phyloP scores from a whole-genome alignment of 2,888 invertebrate genomes.

The Achlya flavicornis region DNA sequence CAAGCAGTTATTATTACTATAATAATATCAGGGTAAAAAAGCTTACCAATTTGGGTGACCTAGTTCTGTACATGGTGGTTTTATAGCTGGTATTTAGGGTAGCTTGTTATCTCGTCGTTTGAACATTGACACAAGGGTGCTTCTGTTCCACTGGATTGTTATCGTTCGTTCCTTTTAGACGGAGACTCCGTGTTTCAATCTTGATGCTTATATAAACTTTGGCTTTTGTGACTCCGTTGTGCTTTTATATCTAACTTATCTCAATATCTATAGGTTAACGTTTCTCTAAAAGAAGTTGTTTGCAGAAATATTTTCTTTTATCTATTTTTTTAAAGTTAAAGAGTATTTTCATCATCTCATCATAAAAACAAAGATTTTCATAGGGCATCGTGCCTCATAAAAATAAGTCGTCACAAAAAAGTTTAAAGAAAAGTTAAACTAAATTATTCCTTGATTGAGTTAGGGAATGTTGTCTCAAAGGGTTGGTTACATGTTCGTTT shows the following conservation, averaged over 20 bases:
- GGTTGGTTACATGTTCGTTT: no score
- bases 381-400: no score
- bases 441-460: no score
- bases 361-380: no score
- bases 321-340: no score
- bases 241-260: not conserved
- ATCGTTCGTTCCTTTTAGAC: conserved; percentile 27
- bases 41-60: conserved; percentile 2
- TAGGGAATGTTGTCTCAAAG: no score
- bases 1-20: not conserved
- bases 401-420: no score
- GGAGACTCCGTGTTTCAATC: not conserved
- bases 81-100: conserved; percentile 41
- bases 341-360: no score
- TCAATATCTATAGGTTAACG: not conserved
- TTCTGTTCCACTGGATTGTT: conserved; percentile 40
- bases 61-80: not conserved
- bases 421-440: no score
- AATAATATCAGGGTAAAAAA: not conserved
- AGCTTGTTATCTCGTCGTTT: conserved; percentile 45
- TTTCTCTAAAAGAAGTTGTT: not conserved
- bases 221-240: not conserved
- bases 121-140: conserved; percentile 39
- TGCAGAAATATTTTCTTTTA: no score
- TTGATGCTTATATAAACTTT: not conserved